Base-by-base conservation (phyloP, 2,888 invertebrate species). In the Catocala sponsa region DNA sequence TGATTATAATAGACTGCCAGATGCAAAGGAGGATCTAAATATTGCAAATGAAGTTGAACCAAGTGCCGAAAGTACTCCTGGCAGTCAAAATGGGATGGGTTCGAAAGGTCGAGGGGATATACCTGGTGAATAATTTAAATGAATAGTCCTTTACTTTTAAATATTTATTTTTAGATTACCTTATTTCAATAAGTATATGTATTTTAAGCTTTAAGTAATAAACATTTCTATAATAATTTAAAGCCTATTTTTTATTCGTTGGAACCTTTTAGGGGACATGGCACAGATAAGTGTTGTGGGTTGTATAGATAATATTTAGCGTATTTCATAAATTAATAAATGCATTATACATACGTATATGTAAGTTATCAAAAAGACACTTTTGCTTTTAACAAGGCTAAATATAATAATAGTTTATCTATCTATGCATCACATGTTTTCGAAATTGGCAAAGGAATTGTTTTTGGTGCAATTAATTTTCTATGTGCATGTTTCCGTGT, bases 201-300 rank as follows among this genome's bases (percentile, higher is more conserved):
- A 67, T 50, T 69, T 51, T 64, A 76, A 75, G 78, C 75, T 72
- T 70, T 59, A 63, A 53, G 60, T 69, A 71, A 69, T 73, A 75
- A 78, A 74, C 65, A 74, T 65, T 59, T 72, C 52, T 64, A 59
- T 50, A 59, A 65, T 55, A 65, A 56, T 70, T 76, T 78, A 73
- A 75, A 78, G 75, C 76, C 68, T 68, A 63, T 74, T 73, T 72
- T 70, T 69, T 71, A 66, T 68, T 71, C 71, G 71, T 75, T 78
- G 68, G 64, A 75, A 58, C 60, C 60, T 68, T 72, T 9, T 15
- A 41, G 52, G 42, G 64, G 55, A 64, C 68, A 76, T 76, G 76
- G 76, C 76, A 77, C 78, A 70, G 70, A 55, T 59, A 62, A 55
- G 48, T 64, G 58, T 43, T 67, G 54, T 61, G 55, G 52, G 61